Evolutionary conservation across 2,888 invertebrate genomes (phyloP).

Genomic region (Penaeus monodon): DNA sequence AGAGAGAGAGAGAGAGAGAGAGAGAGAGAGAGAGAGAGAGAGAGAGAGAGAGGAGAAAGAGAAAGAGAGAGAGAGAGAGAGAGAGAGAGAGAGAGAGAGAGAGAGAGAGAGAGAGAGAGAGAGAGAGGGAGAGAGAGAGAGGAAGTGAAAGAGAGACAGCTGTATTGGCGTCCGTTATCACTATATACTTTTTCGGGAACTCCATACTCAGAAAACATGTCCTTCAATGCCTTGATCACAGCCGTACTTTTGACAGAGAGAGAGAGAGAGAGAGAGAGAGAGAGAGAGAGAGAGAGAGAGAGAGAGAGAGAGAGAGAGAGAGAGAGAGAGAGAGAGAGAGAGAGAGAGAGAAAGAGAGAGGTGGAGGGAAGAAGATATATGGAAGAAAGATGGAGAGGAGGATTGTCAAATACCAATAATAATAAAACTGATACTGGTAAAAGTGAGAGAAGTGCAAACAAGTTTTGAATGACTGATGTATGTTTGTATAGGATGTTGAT

Average conservation of each 20-base stretch:
- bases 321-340: slow-evolving; percentile 1
- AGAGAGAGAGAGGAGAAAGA: background rate
- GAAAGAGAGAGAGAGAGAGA: background rate
- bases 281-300: background rate
- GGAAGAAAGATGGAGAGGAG: background rate
- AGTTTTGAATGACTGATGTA: too few species aligned
- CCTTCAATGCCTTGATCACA: too few species aligned
- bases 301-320: background rate
- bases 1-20: background rate
- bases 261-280: too few species aligned
- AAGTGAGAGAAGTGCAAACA: background rate
- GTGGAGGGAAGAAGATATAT: background rate
- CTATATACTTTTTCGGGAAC: too few species aligned
- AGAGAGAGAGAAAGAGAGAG: background rate
- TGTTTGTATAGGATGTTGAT: too few species aligned
- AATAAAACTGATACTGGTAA: background rate
- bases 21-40: background rate
- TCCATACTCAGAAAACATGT: too few species aligned
- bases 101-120: background rate
- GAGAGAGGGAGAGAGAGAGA: background rate
- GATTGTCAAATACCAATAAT: background rate
- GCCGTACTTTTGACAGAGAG: too few species aligned
- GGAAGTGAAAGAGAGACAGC: background rate
- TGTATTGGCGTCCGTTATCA: too few species aligned
- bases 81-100: background rate